Evolutionary conservation across 2,113 vertebrate species (phyloP), one percentile per base, ranked within the genome.

Genomic region (Tachysurus vachellii): DNA sequence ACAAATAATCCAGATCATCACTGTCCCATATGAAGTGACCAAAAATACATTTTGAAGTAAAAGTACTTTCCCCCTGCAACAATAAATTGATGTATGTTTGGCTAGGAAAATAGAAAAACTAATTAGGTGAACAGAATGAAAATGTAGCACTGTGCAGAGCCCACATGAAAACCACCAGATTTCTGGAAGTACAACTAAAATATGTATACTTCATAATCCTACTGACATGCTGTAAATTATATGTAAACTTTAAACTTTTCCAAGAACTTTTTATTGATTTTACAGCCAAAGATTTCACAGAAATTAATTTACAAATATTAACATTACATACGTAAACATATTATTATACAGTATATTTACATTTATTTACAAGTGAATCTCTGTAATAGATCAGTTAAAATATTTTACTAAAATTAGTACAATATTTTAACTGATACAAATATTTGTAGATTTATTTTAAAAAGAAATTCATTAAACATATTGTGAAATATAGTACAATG

Each of bases 1-100:
- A 75, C 50, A 83, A 88, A 90, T 88, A 79, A 71, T 84, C 53
- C n/a, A 62, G 23, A 76, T 87, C 54, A 84, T 68, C 83, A 73
- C 53, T 80, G 79, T 56, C 50, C 28, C 21, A 23, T 66, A 70
- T 59, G 36, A 44, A 62, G 36, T 70, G 59, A 50, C 70, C 53
- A 71, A 42, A 61, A 54, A 12, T 13, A 42, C 9, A 80, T 57
- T 57, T 17, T 57, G 17, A 56, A 36, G 36, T 36, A 36, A 80
- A 80, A 57, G 53, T 19, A 57, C 21, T 57, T 77, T 76, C 44
- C 12, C 71, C 75, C 5, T 16, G 17, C n/a, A 26, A 77, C 75
- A 54, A 54, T 77, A 54, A 77, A 77, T 77, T 54, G 13, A 77
- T 54, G 50, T 31, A 19, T 9, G 31, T 79, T 36, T 36, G 54